Evolutionary conservation across 2,888 invertebrate species (phyloP).

Genomic region (Exephanes ischioxanthus): DNA sequence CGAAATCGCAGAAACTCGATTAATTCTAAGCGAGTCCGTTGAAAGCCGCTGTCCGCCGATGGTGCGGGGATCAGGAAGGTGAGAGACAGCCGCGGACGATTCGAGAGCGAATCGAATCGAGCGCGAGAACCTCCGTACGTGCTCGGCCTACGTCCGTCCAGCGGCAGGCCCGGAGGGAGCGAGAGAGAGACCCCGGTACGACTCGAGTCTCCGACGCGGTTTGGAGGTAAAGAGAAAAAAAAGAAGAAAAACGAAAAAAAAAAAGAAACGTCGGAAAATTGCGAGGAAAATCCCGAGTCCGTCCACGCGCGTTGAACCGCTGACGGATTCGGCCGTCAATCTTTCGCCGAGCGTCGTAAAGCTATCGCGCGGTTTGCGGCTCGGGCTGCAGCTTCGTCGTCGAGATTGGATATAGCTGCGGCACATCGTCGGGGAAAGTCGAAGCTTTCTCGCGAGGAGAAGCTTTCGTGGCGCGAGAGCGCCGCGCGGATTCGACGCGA

Average conservation of each 20-base stretch:
- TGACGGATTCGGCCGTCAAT: slow-evolving; percentile 83
- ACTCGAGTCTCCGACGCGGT: background rate
- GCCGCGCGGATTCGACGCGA: slow-evolving; percentile 15
- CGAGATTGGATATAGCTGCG: slow-evolving; percentile 1
- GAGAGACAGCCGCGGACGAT: slow-evolving; percentile 59
- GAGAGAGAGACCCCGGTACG: background rate
- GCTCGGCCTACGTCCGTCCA: slow-evolving; percentile 76
- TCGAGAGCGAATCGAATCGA: slow-evolving; percentile 68
- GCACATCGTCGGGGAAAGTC: slow-evolving; percentile 10
- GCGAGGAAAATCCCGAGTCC: slow-evolving; percentile 71
- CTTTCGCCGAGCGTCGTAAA: slow-evolving; percentile 81
- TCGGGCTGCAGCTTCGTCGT: slow-evolving; percentile 10
- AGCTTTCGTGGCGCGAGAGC: slow-evolving; percentile 22
- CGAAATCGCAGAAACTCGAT: background rate
- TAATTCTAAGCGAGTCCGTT: slow-evolving; percentile 36
- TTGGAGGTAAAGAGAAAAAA: slow-evolving; percentile 35
- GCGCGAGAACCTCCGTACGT: slow-evolving; percentile 75
- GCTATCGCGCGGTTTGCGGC: slow-evolving; percentile 75
- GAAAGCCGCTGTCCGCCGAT: slow-evolving; percentile 61
- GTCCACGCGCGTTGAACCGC: slow-evolving; percentile 76
- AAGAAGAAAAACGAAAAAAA: slow-evolving; percentile 34
- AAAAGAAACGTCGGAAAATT: slow-evolving; percentile 65
- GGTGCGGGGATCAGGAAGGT: slow-evolving; percentile 58
- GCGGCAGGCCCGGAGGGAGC: slow-evolving; percentile 46
- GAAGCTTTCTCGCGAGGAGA: slow-evolving; percentile 17